A percentile compares a stretch with the other conserved stretches of the same genome.
Conservation (phyloP, 1,140 invertebrate species). For the Calliopsis andreniformis region DNA sequence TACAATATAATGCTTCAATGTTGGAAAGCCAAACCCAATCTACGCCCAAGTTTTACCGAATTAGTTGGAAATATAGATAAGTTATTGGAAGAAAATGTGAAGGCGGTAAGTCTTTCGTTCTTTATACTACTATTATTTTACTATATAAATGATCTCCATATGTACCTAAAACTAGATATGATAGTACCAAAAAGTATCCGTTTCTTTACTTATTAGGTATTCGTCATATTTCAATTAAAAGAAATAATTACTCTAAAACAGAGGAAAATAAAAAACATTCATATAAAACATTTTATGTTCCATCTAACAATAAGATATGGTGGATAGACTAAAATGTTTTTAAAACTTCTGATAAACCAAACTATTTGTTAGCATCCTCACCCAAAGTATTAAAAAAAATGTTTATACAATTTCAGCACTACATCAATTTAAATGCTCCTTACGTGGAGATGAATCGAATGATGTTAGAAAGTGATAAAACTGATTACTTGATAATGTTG, state of each 20-base stretch:
- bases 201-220: no score
- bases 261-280: no score
- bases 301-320: no score
- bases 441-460: conserved; percentile 88
- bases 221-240: no score
- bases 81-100: conserved; percentile 90
- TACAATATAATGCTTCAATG: conserved; percentile 93
- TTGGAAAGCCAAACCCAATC: conserved; percentile 90
- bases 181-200: no score
- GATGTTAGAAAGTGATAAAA: conserved; percentile 79
- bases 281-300: no score
- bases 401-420: conserved; percentile 84
- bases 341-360: no score
- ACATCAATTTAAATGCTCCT: conserved; percentile 91
- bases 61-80: conserved; percentile 88
- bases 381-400: not conserved
- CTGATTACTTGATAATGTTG: conserved; percentile 90
- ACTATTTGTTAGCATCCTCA: no score
- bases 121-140: not conserved
- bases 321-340: no score
- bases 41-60: conserved; percentile 89
- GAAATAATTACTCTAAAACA: no score
- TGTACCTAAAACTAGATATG: no score
- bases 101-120: conserved; percentile 84
- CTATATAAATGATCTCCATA: not conserved